Conservation (phyloP, 2,888 invertebrate species). For the Gymnocheta viridis region DNA sequence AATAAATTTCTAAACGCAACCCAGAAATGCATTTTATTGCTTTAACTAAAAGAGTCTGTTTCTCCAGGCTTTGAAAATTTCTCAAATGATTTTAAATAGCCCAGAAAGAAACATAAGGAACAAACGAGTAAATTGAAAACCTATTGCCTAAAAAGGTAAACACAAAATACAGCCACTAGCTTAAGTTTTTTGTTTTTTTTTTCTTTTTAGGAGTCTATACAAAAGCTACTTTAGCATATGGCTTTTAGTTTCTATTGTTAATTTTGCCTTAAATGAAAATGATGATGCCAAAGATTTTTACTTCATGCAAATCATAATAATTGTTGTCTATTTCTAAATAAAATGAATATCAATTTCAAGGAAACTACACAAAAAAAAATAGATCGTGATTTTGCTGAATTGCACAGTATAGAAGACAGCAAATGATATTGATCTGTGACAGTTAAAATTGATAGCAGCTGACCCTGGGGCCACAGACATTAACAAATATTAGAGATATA, state of each 20-base stretch:
- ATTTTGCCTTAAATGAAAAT: constrained; percentile 44
- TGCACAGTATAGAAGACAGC: constrained; percentile 1
- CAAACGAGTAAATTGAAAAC: background rate
- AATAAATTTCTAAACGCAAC: constrained; percentile 8
- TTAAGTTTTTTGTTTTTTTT: background rate
- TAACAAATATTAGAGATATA: constrained; percentile 10
- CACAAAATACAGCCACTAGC: background rate
- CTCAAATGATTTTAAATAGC: background rate
- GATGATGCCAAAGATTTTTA: constrained; percentile 43
- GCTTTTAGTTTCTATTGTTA: constrained; percentile 44
- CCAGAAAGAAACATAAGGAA: background rate
- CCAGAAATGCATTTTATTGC: background rate
- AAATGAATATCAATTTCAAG: constrained; percentile 62
- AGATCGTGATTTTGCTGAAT: constrained; percentile 60
- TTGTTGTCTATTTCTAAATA: constrained; percentile 36
- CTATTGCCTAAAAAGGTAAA: constrained; percentile 9
- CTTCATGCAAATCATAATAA: constrained; percentile 54
- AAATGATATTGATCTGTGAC: constrained; percentile 60
- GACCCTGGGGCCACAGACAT: constrained; percentile 47
- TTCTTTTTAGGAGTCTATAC: constrained; percentile 1
- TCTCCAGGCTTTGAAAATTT: background rate
- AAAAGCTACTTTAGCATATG: constrained; percentile 32
- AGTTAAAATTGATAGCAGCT: constrained; percentile 56
- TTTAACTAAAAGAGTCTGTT: background rate
- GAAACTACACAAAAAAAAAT: constrained; percentile 27